Conservation (phyloP, 2,113 vertebrate species). For the Paramormyrops kingsleyae region DNA sequence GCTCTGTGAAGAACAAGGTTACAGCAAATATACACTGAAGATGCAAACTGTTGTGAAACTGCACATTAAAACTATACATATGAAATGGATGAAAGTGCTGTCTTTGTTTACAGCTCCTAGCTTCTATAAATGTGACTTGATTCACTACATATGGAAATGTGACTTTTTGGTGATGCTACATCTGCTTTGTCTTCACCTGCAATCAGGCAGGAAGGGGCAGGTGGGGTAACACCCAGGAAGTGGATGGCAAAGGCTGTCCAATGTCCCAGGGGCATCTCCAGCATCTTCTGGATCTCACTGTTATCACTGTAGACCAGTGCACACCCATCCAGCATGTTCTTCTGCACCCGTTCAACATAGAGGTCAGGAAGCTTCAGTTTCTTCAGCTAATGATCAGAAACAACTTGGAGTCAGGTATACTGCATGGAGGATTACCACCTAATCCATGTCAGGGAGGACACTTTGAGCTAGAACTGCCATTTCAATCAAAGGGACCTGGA, state of each 20-base stretch:
- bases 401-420: background rate
- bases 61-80: background rate
- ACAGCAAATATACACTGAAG: background rate
- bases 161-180: background rate
- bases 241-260: slow-evolving; percentile 59
- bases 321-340: slow-evolving; percentile 46
- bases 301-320: slow-evolving; percentile 53
- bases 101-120: background rate
- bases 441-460: background rate
- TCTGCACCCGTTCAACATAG: slow-evolving; percentile 45
- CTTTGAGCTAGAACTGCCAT: background rate
- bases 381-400: slow-evolving; percentile 42
- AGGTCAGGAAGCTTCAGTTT: slow-evolving; percentile 38
- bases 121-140: background rate
- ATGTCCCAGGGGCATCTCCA: slow-evolving; percentile 60
- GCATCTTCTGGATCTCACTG: slow-evolving; percentile 52
- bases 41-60: background rate
- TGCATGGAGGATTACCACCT: background rate
- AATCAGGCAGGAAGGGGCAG: background rate
- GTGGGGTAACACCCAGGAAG: slow-evolving; percentile 47
- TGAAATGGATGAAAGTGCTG: background rate
- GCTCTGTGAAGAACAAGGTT: background rate
- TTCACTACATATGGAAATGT: background rate
- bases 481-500: background rate
- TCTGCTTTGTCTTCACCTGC: background rate